Conservation (phyloP, 2,113 vertebrate genomes). For the Mystacornis crossleyi region DNA sequence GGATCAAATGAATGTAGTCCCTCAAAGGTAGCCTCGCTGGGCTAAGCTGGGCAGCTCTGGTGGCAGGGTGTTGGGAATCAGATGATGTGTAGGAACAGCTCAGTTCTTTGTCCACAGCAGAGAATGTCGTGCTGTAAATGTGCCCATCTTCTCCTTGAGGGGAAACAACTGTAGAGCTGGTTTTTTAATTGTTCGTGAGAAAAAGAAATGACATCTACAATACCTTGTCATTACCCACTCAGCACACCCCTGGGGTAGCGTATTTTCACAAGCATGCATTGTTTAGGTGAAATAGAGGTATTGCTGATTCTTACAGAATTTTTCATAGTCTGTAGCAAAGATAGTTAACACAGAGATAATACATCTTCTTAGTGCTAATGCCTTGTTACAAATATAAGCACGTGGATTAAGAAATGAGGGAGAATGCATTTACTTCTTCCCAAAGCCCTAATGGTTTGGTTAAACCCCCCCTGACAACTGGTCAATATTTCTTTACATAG, state of each 20-base stretch:
- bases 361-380: neutral
- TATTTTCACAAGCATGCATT: neutral
- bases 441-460: neutral
- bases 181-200: neutral
- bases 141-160: neutral
- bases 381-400: neutral
- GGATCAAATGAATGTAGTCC: neutral
- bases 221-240: neutral
- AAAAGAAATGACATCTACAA: neutral
- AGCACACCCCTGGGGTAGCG: neutral
- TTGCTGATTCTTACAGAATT: neutral
- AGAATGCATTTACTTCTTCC: neutral
- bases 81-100: neutral
- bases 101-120: neutral
- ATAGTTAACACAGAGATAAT: neutral
- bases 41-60: neutral
- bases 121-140: neutral
- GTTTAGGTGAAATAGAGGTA: neutral
- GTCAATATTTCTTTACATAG: neutral
- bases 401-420: neutral
- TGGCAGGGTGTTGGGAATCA: neutral
- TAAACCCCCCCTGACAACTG: neutral
- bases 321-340: neutral
- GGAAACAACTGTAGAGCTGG: neutral
- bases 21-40: fast-evolving